A percentile compares a stretch with the other conserved stretches of the same genome.
Conservation (phyloP, 2,113 vertebrate species). For the Bambusicola thoracicus region DNA sequence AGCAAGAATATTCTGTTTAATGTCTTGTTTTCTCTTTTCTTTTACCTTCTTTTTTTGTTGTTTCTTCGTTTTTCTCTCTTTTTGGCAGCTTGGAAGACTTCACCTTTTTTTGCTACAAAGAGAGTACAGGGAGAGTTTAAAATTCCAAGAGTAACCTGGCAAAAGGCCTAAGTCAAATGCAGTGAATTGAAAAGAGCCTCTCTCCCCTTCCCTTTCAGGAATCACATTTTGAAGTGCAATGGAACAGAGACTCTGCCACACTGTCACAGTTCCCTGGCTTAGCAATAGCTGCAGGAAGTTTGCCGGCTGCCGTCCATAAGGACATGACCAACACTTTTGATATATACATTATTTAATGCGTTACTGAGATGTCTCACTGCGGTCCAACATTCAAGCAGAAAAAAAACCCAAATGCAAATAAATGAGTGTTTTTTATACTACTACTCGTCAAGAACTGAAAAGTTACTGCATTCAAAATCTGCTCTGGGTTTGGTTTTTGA, state of each 20-base stretch:
- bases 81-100: constrained; percentile 85
- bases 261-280: background rate
- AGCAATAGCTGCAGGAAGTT: accelerated
- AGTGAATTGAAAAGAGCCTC: background rate
- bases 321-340: no score
- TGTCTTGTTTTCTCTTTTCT: constrained; percentile 82
- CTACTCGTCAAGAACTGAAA: background rate
- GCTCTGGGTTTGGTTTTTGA: background rate
- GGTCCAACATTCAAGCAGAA: background rate
- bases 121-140: background rate
- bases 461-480: background rate
- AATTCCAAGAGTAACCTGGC: background rate
- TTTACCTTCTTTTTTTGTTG: constrained; percentile 86
- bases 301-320: no score
- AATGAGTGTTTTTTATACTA: background rate
- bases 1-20: constrained; percentile 20
- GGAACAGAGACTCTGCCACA: background rate
- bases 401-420: background rate
- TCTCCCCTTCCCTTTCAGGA: background rate
- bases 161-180: background rate
- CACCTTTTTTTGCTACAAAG: constrained; percentile 85
- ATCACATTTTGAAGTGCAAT: background rate
- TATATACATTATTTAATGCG: no score
- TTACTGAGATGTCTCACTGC: background rate
- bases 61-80: constrained; percentile 81